Evolutionary conservation across 2,797 vertebrate genomes (phyloP), one percentile per base, ranked within the genome.

Genomic region (Cryptoblepharus egeriae): DNA sequence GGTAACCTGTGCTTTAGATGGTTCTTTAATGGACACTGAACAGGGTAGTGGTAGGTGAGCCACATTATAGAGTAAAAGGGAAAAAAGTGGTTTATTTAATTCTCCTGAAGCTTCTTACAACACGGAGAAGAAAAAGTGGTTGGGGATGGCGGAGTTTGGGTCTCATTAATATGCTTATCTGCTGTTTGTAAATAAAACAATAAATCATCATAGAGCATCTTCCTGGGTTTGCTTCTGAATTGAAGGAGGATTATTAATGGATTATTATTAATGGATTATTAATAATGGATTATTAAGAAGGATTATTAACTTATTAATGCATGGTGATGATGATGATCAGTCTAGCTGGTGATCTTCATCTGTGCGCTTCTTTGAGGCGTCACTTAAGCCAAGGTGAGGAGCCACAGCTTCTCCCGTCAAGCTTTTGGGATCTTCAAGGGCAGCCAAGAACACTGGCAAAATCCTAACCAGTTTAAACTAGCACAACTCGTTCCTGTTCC

Each of bases 181-280:
- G 88, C 89, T 92, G 79, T 94, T 94, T 95, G 91, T 95, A 92
- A 93, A 94, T 93, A 93, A 95, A 80, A 88, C 83, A 91, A 94
- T 95, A 94, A 94, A 92, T 90, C 85, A 78, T 83, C 87, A 75
- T 58, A 52, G 49, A 52, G 74, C 35, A 3, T 83, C 79, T 82
- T 90, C 92, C 89, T 80, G 76, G 20, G 68, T 82, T 81, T 88
- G 72, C 81, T 88, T 85, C 86, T 85, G 75, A 80, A 69, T 37
- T 71, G 65, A 71, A 87, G 67, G 75, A 37, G 35, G 42, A 79
- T 82, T n/a, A n/a, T n/a, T n/a, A n/a, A n/a, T n/a, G n/a, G n/a
- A n/a, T n/a, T n/a, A n/a, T n/a, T n/a, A n/a, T n/a, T n/a, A n/a
- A n/a, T n/a, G n/a, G n/a, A n/a, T n/a, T n/a, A n/a, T n/a, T n/a